Percentiles rank a stretch among this genome's conserved stretches.
These are phyloP conservation scores for Antechinus flavipes DNA, from an alignment of 2,113 vertebrate genomes.

Conservation along the genomic window DNA sequence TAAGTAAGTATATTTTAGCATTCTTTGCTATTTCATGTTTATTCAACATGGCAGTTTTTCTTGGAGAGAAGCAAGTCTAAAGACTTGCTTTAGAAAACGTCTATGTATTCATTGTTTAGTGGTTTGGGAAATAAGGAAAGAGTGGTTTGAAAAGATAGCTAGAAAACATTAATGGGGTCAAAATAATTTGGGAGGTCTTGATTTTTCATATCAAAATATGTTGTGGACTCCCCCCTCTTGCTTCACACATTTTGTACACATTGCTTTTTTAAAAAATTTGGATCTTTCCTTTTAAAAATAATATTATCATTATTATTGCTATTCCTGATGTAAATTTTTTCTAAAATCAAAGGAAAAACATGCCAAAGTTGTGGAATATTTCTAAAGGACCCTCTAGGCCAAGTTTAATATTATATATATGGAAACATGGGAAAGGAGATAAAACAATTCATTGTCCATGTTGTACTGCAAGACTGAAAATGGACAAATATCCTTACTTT, in stretches of 20 bases:
- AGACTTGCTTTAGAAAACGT: neutral
- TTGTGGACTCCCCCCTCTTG: constrained; percentile 6
- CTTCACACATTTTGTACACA: constrained; percentile 20
- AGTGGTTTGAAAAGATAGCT: neutral
- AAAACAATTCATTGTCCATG: neutral
- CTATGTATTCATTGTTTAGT: constrained; percentile 6
- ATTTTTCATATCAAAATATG: constrained; percentile 18
- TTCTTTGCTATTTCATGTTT: neutral
- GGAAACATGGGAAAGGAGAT: neutral
- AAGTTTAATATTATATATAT: neutral
- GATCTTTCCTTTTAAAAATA: constrained; percentile 25
- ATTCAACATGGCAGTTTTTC: constrained; percentile 27
- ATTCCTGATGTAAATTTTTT: neutral
- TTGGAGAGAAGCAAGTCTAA: neutral
- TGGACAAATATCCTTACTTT: neutral
- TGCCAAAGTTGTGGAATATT: neutral
- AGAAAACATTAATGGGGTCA: constrained; percentile 18
- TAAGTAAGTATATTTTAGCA: neutral
- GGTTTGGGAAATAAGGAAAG: neutral
- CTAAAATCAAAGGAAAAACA: neutral
- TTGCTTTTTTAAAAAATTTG: neutral
- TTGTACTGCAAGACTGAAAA: neutral
- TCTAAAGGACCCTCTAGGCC: neutral
- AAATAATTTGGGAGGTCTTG: constrained; percentile 5
- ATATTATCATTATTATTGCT: neutral